Base-by-base conservation (phyloP, 2,888 invertebrate species). In the Colostygia pectinataria region DNA sequence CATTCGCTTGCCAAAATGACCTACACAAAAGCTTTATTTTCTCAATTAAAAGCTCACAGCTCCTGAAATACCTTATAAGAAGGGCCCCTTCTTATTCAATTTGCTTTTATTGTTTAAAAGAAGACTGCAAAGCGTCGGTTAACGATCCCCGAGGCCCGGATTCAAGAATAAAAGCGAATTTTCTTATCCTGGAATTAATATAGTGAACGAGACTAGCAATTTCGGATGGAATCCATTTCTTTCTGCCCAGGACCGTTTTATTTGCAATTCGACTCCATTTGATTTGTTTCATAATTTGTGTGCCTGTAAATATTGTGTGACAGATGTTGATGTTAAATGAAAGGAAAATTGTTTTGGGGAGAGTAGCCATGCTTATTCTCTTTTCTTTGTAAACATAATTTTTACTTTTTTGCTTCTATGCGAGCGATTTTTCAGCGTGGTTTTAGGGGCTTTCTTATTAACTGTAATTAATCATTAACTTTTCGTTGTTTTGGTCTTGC, bases 81-180 rank as follows among this genome's bases (percentile, higher is more conserved):
- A 65, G 66, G 68, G 59, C 54, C 60, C 63, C 53, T 61, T 68
- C 63, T 71, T 74, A 76, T 76, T 74, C 76, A 76, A 78, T 77
- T 78, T 75, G 69, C 66, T 76, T 78, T 78, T 76, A 75, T 76
- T 77, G 74, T 77, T 75, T 71, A 66, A 74, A 77, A 74, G 75
- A 69, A 71, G 67, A 70, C 68, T 73, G 70, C 71, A 71, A 69
- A 72, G 63, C 67, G 69, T 57, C 64, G 65, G 69, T 73, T 72
- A 72, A 74, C 67, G 75, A 65, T 71, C 63, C 45, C 57, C 48
- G 54, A 57, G 63, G 40, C 56, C 58, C 62, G 60, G 62, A 61
- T 68, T 69, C 59, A 50, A 55, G 65, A 67, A 66, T 66, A 68
- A 69, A 68, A 61, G 56, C 57, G 61, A 63, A 69, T 70, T 75